Evolutionary conservation across 2,888 invertebrate genomes (phyloP).

Genomic region (Cybosia mesomella): DNA sequence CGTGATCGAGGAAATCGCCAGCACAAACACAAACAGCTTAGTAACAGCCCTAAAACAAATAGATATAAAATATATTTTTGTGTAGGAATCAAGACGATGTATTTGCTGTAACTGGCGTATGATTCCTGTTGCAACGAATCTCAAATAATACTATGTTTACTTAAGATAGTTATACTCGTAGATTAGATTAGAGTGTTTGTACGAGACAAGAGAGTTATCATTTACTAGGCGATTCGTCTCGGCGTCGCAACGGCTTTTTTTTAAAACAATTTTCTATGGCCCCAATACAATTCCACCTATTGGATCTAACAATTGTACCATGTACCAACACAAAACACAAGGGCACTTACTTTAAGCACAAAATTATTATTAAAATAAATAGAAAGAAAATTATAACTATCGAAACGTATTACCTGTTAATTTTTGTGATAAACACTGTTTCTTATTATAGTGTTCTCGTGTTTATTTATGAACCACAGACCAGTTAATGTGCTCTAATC

Average conservation of each 20-base stretch:
- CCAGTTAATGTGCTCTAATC: not conserved
- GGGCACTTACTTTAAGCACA: not conserved
- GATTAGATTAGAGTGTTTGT: not conserved
- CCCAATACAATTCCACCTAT: too few species aligned
- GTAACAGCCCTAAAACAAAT: slow-evolving; percentile 1
- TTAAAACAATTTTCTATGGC: too few species aligned
- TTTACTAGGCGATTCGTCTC: not conserved
- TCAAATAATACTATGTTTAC: not conserved
- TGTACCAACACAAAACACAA: too few species aligned
- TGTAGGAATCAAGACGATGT: not conserved
- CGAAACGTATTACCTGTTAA: not conserved
- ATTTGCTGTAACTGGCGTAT: not conserved
- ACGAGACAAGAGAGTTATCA: not conserved
- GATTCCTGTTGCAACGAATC: not conserved
- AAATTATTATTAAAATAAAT: too few species aligned
- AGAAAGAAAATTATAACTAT: not conserved
- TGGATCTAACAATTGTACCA: too few species aligned
- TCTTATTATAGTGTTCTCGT: not conserved
- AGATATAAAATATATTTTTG: not conserved
- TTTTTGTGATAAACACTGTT: not conserved
- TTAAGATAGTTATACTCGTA: not conserved
- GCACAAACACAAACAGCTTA: not conserved
- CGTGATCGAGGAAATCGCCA: not conserved
- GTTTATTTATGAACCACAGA: not conserved
- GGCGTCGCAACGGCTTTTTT: not conserved